Percentiles rank a stretch among this genome's conserved stretches.
Conservation (phyloP, 1,140 invertebrate genomes). For the Musca domestica region DNA sequence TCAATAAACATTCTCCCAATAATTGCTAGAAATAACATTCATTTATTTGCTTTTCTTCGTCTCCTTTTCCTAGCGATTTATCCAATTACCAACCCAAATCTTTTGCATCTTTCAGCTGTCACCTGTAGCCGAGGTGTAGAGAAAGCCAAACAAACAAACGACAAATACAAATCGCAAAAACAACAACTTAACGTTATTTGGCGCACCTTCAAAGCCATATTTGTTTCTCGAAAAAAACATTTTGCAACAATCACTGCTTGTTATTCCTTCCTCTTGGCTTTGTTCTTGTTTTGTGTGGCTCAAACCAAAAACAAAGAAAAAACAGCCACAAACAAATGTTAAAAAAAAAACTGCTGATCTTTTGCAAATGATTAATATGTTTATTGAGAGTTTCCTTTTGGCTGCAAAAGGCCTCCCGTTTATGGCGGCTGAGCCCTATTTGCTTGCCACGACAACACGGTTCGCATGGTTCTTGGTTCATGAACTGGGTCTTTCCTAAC, state of each 20-base stretch:
- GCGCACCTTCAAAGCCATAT: slow-evolving; percentile 11
- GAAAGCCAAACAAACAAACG: neutral
- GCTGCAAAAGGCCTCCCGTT: neutral
- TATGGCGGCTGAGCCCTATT: no score
- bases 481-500: no score
- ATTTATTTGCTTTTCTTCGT: no score
- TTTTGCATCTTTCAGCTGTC: no score
- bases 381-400: slow-evolving; percentile 21
- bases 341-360: neutral
- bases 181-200: slow-evolving; percentile 4
- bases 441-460: no score
- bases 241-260: slow-evolving; percentile 12
- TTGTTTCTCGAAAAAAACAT: neutral
- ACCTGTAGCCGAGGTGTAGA: slow-evolving; percentile 6
- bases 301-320: neutral
- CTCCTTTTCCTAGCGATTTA: no score
- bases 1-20: no score
- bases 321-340: neutral
- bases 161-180: no score
- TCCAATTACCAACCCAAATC: no score
- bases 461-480: no score
- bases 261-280: neutral
- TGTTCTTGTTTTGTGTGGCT: no score
- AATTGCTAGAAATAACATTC: no score
- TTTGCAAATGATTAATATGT: slow-evolving; percentile 23